Conservation (phyloP, 2,888 invertebrate species). For the Polydrusus cervinus region DNA sequence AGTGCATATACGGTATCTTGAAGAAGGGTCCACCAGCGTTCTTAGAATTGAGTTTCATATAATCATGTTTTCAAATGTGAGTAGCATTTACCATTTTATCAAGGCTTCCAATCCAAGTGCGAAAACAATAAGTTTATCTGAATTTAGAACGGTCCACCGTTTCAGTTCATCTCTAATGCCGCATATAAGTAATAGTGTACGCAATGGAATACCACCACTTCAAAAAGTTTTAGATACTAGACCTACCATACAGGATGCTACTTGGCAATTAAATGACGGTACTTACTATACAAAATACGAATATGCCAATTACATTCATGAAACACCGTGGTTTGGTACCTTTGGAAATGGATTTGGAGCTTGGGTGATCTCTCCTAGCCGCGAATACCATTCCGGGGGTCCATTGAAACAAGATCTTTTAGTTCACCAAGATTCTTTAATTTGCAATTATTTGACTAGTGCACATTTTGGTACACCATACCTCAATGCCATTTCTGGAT, state of each 20-base stretch:
- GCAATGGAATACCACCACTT: conserved; percentile 17
- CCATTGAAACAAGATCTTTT: conserved; percentile 40
- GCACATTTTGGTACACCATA: conserved; percentile 22
- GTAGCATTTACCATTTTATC: conserved; percentile 33
- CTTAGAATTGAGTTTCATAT: conserved; percentile 22
- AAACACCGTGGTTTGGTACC: conserved; percentile 36
- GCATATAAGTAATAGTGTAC: conserved; percentile 7
- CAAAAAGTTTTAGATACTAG: conserved; percentile 16
- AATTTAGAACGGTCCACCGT: conserved; percentile 33
- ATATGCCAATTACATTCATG: conserved; percentile 24
- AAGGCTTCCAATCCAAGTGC: conserved; percentile 8
- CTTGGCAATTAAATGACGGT: conserved; percentile 32
- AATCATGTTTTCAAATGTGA: conserved; percentile 16
- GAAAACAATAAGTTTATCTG: conserved; percentile 7
- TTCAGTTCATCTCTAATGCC: conserved; percentile 7
- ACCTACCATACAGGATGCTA: conserved; percentile 32
- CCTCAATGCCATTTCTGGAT: conserved; percentile 17
- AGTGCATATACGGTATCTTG: conserved; percentile 25
- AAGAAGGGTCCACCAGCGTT: neutral
- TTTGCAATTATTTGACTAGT: conserved; percentile 29
- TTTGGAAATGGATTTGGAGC: conserved; percentile 37
- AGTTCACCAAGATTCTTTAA: conserved; percentile 24
- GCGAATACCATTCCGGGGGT: conserved; percentile 35
- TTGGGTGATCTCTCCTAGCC: conserved; percentile 26
- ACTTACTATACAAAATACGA: conserved; percentile 35